Evolutionary conservation across 2,113 vertebrate species (phyloP).

Genomic region (Serinus canaria): DNA sequence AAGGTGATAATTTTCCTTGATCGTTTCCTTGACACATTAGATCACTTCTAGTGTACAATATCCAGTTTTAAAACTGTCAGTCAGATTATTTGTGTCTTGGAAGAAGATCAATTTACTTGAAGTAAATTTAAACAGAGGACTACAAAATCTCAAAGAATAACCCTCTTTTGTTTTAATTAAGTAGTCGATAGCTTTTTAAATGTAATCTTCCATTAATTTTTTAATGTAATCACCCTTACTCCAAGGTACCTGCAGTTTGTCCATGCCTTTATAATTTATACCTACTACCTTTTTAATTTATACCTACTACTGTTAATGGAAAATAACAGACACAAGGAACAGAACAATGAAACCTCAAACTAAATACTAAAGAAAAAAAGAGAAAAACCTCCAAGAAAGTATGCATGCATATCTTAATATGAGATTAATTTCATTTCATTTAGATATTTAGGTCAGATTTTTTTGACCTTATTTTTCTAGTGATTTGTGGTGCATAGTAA

Average conservation of each 20-base stretch:
- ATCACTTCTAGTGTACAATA: not conserved
- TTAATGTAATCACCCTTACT: not conserved
- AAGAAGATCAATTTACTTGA: not conserved
- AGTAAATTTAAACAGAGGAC: not conserved
- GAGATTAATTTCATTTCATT: not conserved
- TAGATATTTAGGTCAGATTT: not conserved
- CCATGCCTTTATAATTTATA: conserved; percentile 11
- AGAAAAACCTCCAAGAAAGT: not conserved
- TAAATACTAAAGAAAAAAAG: not conserved
- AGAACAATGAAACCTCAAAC: not conserved
- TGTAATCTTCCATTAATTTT: not conserved
- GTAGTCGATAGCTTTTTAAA: not conserved
- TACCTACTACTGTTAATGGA: not conserved
- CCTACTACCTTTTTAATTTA: conserved; percentile 1
- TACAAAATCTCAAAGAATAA: not conserved
- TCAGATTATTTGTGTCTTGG: not conserved
- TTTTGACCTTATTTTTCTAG: not conserved
- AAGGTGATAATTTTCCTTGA: not conserved
- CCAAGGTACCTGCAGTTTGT: not conserved
- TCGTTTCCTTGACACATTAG: not conserved
- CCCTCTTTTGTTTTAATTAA: not conserved
- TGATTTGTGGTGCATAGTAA: not conserved
- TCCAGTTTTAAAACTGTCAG: not conserved
- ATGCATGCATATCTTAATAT: not conserved
- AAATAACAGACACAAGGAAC: not conserved